Percentiles rank a stretch among this genome's conserved stretches.
Evolutionary conservation across 2,797 vertebrate species (phyloP).

Genomic region (Antennarius maculatus): DNA sequence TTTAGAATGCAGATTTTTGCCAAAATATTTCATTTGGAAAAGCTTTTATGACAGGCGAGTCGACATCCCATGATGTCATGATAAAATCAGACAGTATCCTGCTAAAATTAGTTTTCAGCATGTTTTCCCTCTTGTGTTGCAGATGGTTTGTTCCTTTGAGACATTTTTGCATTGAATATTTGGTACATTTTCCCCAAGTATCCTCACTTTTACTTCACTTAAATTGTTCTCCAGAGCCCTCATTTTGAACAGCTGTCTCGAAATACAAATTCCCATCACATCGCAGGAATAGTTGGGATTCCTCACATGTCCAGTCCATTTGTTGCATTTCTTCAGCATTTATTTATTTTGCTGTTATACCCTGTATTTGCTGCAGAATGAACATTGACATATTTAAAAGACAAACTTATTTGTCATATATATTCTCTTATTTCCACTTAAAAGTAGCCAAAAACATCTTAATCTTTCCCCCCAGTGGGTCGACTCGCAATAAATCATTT

Average conservation of each 20-base stretch:
- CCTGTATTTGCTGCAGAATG: not conserved
- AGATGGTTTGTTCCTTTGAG: not conserved
- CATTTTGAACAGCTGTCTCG: slow-evolving; percentile 47
- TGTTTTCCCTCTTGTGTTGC: not conserved
- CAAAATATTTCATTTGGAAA: not conserved
- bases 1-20: not conserved
- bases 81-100: not conserved
- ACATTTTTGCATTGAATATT: not conserved
- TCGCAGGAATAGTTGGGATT: slow-evolving; percentile 38
- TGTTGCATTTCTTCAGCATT: slow-evolving; percentile 23
- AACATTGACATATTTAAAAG: too few relatives aligned
- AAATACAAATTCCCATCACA: slow-evolving; percentile 38
- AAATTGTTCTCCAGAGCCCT: slow-evolving; percentile 6
- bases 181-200: not conserved
- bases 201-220: not conserved
- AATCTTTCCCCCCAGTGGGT: too few relatives aligned
- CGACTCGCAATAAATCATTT: too few relatives aligned
- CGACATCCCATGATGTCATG: not conserved
- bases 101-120: too few relatives aligned
- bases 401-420: too few relatives aligned
- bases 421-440: too few relatives aligned
- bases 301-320: slow-evolving; percentile 29
- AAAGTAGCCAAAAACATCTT: too few relatives aligned
- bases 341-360: slow-evolving; percentile 7
- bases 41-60: not conserved